phyloP scores from a whole-genome alignment of 2,113 vertebrate genomes.

The Pycnonotus jocosus region DNA sequence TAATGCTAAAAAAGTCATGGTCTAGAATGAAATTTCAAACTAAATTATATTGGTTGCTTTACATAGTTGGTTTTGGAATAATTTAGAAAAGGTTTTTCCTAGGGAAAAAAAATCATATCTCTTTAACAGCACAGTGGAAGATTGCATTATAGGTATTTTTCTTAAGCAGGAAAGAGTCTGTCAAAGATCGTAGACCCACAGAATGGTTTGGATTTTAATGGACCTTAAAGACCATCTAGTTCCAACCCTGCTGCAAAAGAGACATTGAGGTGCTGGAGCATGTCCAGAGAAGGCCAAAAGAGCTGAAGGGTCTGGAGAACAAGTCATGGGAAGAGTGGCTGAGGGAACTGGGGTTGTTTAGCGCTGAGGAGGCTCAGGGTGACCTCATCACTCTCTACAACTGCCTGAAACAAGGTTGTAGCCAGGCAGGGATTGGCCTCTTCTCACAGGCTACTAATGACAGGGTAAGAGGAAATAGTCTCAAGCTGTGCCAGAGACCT shows the following conservation, averaged over 20 bases:
- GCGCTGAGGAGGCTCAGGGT: background rate
- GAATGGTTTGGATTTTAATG: background rate
- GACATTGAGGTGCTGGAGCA: background rate
- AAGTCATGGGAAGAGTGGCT: background rate
- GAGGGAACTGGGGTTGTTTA: background rate
- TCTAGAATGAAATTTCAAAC: background rate
- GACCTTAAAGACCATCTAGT: background rate
- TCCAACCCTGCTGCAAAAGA: background rate
- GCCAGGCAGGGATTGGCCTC: background rate
- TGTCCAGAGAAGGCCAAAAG: background rate
- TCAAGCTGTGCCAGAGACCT: background rate
- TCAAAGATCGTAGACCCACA: background rate
- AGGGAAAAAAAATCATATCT: background rate
- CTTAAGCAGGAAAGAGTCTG: background rate
- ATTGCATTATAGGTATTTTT: background rate
- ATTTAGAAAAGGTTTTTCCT: background rate
- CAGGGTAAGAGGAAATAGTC: background rate
- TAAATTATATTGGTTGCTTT: background rate
- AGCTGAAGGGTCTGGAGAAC: background rate
- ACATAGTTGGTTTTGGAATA: background rate
- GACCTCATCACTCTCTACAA: background rate
- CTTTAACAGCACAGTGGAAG: background rate
- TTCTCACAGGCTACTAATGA: background rate
- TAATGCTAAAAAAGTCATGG: background rate
- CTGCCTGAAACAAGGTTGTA: background rate